Conservation (phyloP, 2,888 invertebrate species). For the Hydrotaea cyrtoneurina region DNA sequence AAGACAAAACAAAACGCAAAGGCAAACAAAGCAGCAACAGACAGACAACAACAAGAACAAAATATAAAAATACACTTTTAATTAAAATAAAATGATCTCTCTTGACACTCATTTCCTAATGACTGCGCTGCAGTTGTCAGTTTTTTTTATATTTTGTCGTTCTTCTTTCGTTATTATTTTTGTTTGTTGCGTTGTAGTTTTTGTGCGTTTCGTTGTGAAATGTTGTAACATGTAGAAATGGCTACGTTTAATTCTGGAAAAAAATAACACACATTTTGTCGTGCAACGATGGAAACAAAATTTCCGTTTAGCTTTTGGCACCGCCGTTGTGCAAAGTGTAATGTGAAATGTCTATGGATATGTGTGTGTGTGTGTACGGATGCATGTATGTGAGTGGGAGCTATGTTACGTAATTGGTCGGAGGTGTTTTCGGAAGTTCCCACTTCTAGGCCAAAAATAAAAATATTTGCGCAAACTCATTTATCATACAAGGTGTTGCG, state of each 20-base stretch:
- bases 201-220: not conserved
- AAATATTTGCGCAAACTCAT: too few species aligned
- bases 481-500: too few species aligned
- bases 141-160: conserved; percentile 21
- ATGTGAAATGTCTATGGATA: not conserved
- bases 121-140: conserved; percentile 58
- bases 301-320: conserved; percentile 63
- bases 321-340: conserved; percentile 25
- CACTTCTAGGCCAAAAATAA: too few species aligned
- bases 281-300: conserved; percentile 48
- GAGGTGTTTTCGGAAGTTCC: not conserved
- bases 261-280: conserved; percentile 14
- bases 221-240: not conserved
- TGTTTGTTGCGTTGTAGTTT: not conserved
- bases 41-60: conserved; percentile 21
- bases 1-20: conserved; percentile 13
- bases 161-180: conserved; percentile 1
- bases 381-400: not conserved
- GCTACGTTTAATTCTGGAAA: conserved; percentile 26
- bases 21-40: conserved; percentile 18
- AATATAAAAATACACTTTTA: conserved; percentile 56
- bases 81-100: conserved; percentile 64
- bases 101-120: conserved; percentile 64
- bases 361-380: not conserved
- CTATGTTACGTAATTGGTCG: not conserved